phyloP scores from a whole-genome alignment of 1,140 invertebrate species.

The Aphelinus atriplicis region DNA sequence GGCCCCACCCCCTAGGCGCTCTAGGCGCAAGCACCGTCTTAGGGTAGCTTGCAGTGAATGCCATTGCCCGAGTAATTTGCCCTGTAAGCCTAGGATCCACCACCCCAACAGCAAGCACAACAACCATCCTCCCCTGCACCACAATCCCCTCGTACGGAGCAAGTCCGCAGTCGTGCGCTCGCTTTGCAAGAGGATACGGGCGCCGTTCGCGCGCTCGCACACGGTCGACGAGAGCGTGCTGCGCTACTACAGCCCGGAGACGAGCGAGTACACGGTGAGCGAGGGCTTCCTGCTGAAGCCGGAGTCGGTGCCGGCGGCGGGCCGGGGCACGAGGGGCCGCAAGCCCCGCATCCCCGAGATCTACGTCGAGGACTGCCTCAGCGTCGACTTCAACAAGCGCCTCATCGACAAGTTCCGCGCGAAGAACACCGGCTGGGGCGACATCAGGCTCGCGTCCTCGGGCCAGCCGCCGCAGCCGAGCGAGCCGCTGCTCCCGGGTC shows the following conservation, averaged over 20 bases:
- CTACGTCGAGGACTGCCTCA: constrained; percentile 60
- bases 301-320: constrained; percentile 41
- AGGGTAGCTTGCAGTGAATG: constrained; percentile 66
- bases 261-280: constrained; percentile 60
- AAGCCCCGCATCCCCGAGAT: constrained; percentile 57
- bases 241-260: constrained; percentile 58
- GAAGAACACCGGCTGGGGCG: constrained; percentile 41
- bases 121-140: constrained; percentile 57
- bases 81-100: constrained; percentile 44
- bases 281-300: constrained; percentile 58
- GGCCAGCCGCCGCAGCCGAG: background rate
- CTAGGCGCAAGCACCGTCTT: constrained; percentile 66
- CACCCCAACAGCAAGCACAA: constrained; percentile 45
- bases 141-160: constrained; percentile 64
- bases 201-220: constrained; percentile 63
- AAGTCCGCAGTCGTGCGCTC: constrained; percentile 67
- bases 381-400: constrained; percentile 56
- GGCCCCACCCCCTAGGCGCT: constrained; percentile 63
- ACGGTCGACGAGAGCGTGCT: constrained; percentile 63
- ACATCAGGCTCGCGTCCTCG: constrained; percentile 41
- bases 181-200: constrained; percentile 64
- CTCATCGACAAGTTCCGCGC: constrained; percentile 55
- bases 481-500: background rate
- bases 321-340: background rate
- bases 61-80: constrained; percentile 58